Evolutionary conservation across 1,140 invertebrate species (phyloP).

Genomic region (Cotesia glomerata): DNA sequence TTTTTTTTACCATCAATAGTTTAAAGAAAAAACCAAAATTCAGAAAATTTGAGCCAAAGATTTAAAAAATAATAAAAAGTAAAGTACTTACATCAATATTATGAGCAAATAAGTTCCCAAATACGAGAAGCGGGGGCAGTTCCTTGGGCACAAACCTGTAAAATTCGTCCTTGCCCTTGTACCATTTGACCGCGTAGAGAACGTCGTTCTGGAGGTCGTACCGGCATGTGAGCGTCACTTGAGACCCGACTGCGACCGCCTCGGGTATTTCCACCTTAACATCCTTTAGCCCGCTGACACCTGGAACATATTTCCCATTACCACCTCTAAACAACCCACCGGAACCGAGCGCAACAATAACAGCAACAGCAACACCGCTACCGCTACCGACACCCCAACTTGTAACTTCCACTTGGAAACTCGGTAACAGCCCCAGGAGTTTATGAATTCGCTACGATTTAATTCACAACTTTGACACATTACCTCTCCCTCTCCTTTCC

Average conservation of each 20-base stretch:
- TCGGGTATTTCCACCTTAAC: slow-evolving; percentile 60
- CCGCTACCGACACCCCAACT: neutral
- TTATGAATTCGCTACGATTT: no score
- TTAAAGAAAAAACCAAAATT: no score
- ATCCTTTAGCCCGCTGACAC: slow-evolving; percentile 52
- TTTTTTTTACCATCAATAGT: no score
- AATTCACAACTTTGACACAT: no score
- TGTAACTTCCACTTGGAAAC: no score
- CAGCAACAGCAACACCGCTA: no score
- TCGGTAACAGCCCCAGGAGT: no score
- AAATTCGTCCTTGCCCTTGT: slow-evolving; percentile 79
- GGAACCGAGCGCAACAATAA: neutral
- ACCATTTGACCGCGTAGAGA: slow-evolving; percentile 84
- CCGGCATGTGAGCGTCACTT: slow-evolving; percentile 61
- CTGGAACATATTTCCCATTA: slow-evolving; percentile 41
- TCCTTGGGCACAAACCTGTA: slow-evolving; percentile 79
- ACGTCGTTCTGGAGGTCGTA: slow-evolving; percentile 63
- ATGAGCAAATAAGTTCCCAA: slow-evolving; percentile 64
- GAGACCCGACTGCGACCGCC: slow-evolving; percentile 60
- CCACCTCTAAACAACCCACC: no score
- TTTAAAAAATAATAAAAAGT: no score
- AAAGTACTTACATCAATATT: slow-evolving; percentile 74
- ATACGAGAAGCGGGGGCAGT: slow-evolving; percentile 72
- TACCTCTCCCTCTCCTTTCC: no score
- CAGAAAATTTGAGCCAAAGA: no score